These are phyloP conservation scores for Cryptocephalus primarius DNA, from an alignment of 2,888 invertebrate genomes.

Conservation along the genomic window DNA sequence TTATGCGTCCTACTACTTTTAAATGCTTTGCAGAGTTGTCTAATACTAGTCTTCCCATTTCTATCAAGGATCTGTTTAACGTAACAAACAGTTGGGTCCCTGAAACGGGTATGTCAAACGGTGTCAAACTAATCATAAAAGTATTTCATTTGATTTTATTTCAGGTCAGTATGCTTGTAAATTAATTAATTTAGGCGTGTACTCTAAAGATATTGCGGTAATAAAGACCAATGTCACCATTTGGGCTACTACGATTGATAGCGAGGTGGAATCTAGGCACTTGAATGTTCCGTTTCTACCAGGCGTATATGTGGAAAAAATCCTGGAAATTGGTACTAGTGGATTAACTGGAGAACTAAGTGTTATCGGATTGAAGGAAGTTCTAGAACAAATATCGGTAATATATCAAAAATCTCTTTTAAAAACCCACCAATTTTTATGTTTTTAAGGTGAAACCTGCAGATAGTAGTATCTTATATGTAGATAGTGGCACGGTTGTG, in stretches of 20 bases:
- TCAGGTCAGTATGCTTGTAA: slow-evolving; percentile 33
- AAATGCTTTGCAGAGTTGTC: slow-evolving; percentile 32
- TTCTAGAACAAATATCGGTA: slow-evolving; percentile 46
- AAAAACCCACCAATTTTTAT: too few species aligned
- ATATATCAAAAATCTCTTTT: not conserved
- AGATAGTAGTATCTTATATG: slow-evolving; percentile 28
- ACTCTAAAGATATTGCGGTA: slow-evolving; percentile 22
- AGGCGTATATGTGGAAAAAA: slow-evolving; percentile 23
- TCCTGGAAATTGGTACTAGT: slow-evolving; percentile 18
- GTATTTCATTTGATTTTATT: slow-evolving; percentile 4
- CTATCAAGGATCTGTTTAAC: slow-evolving; percentile 27
- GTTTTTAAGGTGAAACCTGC: slow-evolving; percentile 27
- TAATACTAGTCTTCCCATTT: slow-evolving; percentile 20
- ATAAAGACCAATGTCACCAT: slow-evolving; percentile 28
- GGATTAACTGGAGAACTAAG: slow-evolving; percentile 26
- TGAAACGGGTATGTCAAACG: slow-evolving; percentile 24
- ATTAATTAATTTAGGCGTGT: slow-evolving; percentile 22
- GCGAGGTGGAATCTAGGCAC: slow-evolving; percentile 22
- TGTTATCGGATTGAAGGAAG: slow-evolving; percentile 44
- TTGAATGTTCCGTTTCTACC: slow-evolving; percentile 32
- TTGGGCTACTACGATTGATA: slow-evolving; percentile 25
- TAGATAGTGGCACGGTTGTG: slow-evolving; percentile 17
- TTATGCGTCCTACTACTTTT: slow-evolving; percentile 27
- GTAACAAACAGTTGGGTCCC: slow-evolving; percentile 31
- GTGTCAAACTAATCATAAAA: not conserved